Conservation (phyloP, 2,888 invertebrate species). For the Scaptomyza caliginosa region DNA sequence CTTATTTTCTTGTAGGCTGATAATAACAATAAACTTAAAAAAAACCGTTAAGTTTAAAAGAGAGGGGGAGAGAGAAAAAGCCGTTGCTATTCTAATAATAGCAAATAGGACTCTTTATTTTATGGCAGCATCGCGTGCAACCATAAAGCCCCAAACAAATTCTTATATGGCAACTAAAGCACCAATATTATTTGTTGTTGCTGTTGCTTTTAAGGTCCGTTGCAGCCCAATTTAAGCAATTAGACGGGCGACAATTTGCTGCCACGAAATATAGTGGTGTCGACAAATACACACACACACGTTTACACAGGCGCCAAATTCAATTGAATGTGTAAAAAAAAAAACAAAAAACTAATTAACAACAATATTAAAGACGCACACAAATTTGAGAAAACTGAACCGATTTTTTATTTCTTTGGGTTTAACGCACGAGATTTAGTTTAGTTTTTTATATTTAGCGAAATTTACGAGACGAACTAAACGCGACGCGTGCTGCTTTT, state of each 20-base stretch:
- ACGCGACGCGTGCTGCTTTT: slow-evolving; percentile 45
- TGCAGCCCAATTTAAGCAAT: slow-evolving; percentile 12
- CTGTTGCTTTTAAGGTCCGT: slow-evolving; percentile 2
- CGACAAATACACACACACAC: slow-evolving; percentile 10
- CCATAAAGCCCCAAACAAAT: slow-evolving; percentile 2
- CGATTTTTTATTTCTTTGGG: slow-evolving; percentile 36
- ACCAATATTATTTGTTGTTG: slow-evolving; percentile 5
- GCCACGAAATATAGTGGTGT: slow-evolving; percentile 15
- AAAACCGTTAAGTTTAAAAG: neutral
- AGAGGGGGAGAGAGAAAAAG: neutral
- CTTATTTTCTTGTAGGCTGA: slow-evolving; percentile 6
- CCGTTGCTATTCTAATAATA: slow-evolving; percentile 28
- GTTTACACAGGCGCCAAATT: slow-evolving; percentile 7
- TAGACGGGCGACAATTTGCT: slow-evolving; percentile 6
- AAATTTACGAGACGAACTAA: slow-evolving; percentile 21
- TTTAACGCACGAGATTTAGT: slow-evolving; percentile 20
- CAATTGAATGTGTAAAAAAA: slow-evolving; percentile 34
- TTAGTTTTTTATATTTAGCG: slow-evolving; percentile 22
- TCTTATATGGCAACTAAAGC: slow-evolving; percentile 12
- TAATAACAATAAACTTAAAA: neutral
- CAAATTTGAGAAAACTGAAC: slow-evolving; percentile 10
- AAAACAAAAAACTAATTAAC: slow-evolving; percentile 28
- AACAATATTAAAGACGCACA: slow-evolving; percentile 19
- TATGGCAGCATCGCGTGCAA: slow-evolving; percentile 36
- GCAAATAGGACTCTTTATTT: slow-evolving; percentile 11